Evolutionary conservation across 2,888 invertebrate species (phyloP).

Genomic region (Scaeva pyrastri): DNA sequence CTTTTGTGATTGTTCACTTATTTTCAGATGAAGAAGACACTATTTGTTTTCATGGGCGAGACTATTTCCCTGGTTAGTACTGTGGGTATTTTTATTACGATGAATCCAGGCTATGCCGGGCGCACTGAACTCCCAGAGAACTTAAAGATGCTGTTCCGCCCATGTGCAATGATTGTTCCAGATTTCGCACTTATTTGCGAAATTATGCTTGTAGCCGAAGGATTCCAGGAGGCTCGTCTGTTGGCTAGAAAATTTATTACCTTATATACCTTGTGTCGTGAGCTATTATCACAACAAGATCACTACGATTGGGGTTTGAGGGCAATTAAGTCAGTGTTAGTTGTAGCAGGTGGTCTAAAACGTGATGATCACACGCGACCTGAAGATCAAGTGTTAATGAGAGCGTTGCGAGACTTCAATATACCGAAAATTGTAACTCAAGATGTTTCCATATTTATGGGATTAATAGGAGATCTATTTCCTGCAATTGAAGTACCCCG

Average conservation of each 20-base stretch:
- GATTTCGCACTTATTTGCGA: slow-evolving; percentile 98
- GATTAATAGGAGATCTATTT: slow-evolving; percentile 96
- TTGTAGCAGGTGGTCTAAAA: slow-evolving; percentile 97
- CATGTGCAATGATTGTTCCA: slow-evolving; percentile 99
- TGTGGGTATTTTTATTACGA: slow-evolving; percentile 97
- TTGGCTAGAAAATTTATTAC: slow-evolving; percentile 98
- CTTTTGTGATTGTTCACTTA: slow-evolving; percentile 67
- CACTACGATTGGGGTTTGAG: slow-evolving; percentile 99
- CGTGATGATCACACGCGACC: slow-evolving; percentile 91
- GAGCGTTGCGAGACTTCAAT: slow-evolving; percentile 97
- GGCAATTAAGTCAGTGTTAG: slow-evolving; percentile 97
- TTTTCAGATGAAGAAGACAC: slow-evolving; percentile 87
- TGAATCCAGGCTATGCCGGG: slow-evolving; percentile 99
- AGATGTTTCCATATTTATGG: slow-evolving; percentile 96
- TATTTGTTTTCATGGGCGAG: slow-evolving; percentile 94
- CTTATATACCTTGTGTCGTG: slow-evolving; percentile 94
- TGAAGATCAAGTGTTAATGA: slow-evolving; percentile 97
- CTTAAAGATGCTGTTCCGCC: slow-evolving; percentile 86
- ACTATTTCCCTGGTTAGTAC: slow-evolving; percentile 90
- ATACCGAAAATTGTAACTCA: slow-evolving; percentile 97
- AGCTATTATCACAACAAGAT: slow-evolving; percentile 96
- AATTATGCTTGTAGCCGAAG: slow-evolving; percentile 99
- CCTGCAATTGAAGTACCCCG: slow-evolving; percentile 96
- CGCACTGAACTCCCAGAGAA: slow-evolving; percentile 94
- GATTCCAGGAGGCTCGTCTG: slow-evolving; percentile 96